phyloP scores from a whole-genome alignment of 2,797 vertebrate species.

The Brachyalestes nurse region DNA sequence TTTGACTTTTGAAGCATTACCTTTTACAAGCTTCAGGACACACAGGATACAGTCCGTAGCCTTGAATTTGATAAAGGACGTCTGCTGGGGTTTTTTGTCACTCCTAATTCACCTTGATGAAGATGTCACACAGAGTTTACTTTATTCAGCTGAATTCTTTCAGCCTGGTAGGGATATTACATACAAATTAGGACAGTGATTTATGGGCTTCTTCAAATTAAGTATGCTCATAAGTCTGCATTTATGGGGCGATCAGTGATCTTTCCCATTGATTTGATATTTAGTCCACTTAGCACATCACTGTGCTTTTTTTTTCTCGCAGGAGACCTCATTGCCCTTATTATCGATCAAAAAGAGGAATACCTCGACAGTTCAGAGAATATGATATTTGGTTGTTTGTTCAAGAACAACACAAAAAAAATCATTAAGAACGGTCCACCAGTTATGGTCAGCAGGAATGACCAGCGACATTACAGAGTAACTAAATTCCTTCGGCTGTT shows the following conservation, averaged over 20 bases:
- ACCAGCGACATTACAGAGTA: conserved; percentile 44
- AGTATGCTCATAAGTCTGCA: neutral
- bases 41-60: neutral
- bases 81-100: neutral
- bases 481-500: conserved; percentile 55
- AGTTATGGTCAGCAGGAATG: conserved; percentile 13
- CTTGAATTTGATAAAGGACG: neutral
- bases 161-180: neutral
- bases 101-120: neutral
- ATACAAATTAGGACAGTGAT: neutral
- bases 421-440: neutral
- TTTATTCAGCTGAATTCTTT: neutral
- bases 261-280: neutral
- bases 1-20: conserved; percentile 18
- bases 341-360: neutral
- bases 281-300: neutral
- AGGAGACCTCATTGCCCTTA: neutral
- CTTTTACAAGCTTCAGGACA: conserved; percentile 34
- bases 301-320: neutral
- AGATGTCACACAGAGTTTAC: neutral
- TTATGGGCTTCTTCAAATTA: neutral
- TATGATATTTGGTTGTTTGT: conserved; percentile 3
- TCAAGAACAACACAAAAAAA: neutral
- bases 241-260: neutral
- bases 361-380: neutral